phyloP scores from a whole-genome alignment of 2,888 invertebrate genomes.

The Phytoseiulus persimilis region DNA sequence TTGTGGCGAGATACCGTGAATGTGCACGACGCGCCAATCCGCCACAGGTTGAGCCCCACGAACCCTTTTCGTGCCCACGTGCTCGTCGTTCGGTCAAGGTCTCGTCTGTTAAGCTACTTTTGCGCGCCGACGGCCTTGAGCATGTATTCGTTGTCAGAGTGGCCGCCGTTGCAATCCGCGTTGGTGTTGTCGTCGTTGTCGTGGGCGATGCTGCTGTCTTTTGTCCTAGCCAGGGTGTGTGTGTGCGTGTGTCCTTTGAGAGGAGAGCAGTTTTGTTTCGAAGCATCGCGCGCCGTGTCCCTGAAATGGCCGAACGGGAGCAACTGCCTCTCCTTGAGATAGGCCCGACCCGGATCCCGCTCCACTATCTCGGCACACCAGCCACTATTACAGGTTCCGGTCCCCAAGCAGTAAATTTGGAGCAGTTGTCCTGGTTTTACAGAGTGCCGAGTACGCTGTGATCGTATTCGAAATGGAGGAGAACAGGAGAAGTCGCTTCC shows the following conservation, averaged over 20 bases:
- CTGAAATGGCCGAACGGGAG: background rate
- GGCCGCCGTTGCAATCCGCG: background rate
- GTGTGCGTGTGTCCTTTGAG: background rate
- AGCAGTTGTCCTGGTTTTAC: background rate
- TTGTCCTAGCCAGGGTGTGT: background rate
- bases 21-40: background rate
- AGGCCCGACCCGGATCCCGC: background rate
- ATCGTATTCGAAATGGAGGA: background rate
- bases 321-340: background rate
- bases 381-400: background rate
- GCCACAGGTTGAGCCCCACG: background rate
- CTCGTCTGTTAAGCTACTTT: background rate
- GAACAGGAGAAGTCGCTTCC: background rate
- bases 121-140: background rate
- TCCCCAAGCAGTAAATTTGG: background rate
- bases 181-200: background rate
- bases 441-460: background rate
- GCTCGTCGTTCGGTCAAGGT: background rate
- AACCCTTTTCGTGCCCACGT: background rate
- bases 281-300: background rate
- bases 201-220: background rate
- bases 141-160: background rate
- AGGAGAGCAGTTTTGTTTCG: background rate
- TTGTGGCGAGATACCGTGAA: background rate
- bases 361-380: background rate